Base-by-base conservation (phyloP, 2,113 vertebrate genomes). In the sheep (Ovis aries) region DNA sequence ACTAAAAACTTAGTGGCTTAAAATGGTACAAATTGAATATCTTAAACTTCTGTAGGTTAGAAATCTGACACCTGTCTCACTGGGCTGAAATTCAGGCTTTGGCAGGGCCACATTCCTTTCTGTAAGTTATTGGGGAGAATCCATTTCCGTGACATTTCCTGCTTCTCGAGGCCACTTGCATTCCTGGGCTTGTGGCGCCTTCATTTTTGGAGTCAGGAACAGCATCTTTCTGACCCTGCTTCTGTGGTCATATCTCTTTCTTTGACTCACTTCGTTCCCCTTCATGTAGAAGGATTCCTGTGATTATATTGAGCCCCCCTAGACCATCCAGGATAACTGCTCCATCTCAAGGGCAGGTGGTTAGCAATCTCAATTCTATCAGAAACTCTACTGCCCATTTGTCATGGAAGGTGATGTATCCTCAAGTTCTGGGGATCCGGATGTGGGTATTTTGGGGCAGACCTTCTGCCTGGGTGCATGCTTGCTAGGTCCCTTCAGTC, bases 401-500 rank as follows among this genome's bases (percentile, higher is more conserved):
- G 29, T 23, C 59, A 31, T 3, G 0, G 5, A 57, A 67, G 17
- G 27, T 29, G 31, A 45, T 3, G 2, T 45, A 53, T 4, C 6
- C 12, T 6, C 19, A 55, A 25, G 25, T 45, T 53, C 59, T 59
- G n/a, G 43, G 40, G 14, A 40, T n/a, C 43, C 7, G 40, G 29
- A 40, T 1, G 0, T 27, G 2, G 36, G 5, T 9, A 48, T 85
- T 53, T 74, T 0, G 7, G 23, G 5, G 62, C 50, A 7, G 12
- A 3, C 12, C 6, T 80, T 52, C 29, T 88, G 36, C 4, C 59
- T 53, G 17, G 10, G 64, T 36, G 64, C 64, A 71, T 71, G n/a
- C 64, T 12, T 36, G n/a, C n/a, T 40, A 23, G 10, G n/a, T 71
- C 17, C 1, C 19, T 40, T 40, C 67, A 71, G 67, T 71, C 67